These are phyloP conservation scores for Gallinago jamesoni DNA, from an alignment of 2,113 vertebrate genomes.

Conservation along the genomic window DNA sequence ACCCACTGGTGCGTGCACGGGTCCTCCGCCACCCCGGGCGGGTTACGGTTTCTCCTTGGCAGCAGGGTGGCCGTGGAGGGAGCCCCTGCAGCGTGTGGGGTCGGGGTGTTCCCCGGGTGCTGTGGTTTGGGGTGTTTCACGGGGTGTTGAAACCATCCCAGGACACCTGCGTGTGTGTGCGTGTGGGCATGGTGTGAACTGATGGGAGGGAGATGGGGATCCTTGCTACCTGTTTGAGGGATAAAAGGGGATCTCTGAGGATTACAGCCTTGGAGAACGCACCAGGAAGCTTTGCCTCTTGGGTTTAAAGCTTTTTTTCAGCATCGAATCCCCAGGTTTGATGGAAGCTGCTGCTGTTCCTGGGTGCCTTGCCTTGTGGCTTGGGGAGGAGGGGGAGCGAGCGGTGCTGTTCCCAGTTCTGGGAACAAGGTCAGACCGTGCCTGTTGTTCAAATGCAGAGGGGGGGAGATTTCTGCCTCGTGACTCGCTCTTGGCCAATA, in stretches of 20 bases:
- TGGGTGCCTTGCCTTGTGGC: neutral
- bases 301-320: neutral
- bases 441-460: constrained; percentile 37
- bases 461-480: constrained; percentile 43
- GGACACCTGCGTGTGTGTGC: rapidly evolving
- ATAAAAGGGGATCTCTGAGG: neutral
- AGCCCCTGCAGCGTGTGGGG: neutral
- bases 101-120: neutral
- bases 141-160: rapidly evolving
- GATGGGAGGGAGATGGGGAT: neutral
- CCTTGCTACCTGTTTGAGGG: neutral
- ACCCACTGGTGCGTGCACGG: neutral
- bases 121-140: rapidly evolving
- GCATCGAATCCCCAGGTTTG: neutral
- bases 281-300: neutral
- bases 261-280: neutral
- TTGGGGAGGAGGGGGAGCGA: neutral
- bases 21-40: rapidly evolving
- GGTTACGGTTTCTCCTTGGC: rapidly evolving
- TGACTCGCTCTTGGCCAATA: constrained; percentile 44
- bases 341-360: neutral
- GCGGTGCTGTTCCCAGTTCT: neutral
- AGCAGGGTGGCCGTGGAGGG: neutral
- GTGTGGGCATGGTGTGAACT: neutral
- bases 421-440: constrained; percentile 58